A percentile compares a stretch with the other conserved stretches of the same genome.
Evolutionary conservation across 1,140 invertebrate genomes (phyloP).

Genomic region (Drosophila nasuta): DNA sequence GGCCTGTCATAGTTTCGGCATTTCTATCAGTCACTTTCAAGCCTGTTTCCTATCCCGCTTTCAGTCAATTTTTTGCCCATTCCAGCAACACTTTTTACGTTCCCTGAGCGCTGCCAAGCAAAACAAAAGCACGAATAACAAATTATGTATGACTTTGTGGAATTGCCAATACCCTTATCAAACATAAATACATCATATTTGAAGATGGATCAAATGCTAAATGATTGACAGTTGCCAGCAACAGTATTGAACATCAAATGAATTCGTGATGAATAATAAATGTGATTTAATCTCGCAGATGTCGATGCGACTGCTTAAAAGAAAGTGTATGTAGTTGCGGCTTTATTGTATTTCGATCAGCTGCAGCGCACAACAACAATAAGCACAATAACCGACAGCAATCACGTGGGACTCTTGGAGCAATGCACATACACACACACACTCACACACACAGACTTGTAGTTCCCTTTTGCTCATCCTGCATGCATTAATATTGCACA

Average conservation of each 20-base stretch:
- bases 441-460: neutral
- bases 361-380: constrained; percentile 38
- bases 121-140: constrained; percentile 47
- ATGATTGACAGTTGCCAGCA: neutral
- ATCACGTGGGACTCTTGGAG: constrained; percentile 39
- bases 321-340: constrained; percentile 20
- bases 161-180: constrained; percentile 5
- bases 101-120: constrained; percentile 1
- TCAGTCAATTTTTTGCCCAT: constrained; percentile 22
- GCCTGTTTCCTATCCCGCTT: constrained; percentile 53
- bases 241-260: neutral
- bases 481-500: constrained; percentile 77
- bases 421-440: constrained; percentile 14
- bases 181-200: constrained; percentile 1
- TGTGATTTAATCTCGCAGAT: neutral
- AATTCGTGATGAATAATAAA: neutral
- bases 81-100: neutral
- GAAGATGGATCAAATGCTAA: neutral
- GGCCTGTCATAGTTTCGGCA: constrained; percentile 68
- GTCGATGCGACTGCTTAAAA: neutral
- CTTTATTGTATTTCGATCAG: constrained; percentile 61
- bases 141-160: neutral
- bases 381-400: constrained; percentile 30
- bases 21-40: constrained; percentile 67
- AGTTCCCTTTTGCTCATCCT: neutral